phyloP scores from a whole-genome alignment of 2,888 invertebrate genomes.

The Netelia fuscicornis region DNA sequence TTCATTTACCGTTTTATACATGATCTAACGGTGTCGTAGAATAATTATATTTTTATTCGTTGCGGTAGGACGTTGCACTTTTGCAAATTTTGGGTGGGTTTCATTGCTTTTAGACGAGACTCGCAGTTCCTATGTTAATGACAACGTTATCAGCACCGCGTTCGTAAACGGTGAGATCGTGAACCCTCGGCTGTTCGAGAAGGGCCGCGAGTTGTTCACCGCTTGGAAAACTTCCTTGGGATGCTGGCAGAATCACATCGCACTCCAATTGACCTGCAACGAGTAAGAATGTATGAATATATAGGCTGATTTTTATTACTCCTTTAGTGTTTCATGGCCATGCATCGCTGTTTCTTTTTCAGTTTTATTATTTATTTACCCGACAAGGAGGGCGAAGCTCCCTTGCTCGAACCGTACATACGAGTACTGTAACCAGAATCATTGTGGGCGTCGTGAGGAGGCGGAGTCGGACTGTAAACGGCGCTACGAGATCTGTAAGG shows the following conservation, averaged over 20 bases:
- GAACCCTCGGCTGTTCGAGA: constrained; percentile 78
- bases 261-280: constrained; percentile 80
- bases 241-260: constrained; percentile 78
- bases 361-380: constrained; percentile 70
- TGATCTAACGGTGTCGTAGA: constrained; percentile 24
- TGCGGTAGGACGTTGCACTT: constrained; percentile 39
- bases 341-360: neutral
- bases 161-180: constrained; percentile 80
- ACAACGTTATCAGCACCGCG: constrained; percentile 79
- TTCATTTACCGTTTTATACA: constrained; percentile 50
- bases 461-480: constrained; percentile 86
- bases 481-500: constrained; percentile 85
- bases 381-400: constrained; percentile 91
- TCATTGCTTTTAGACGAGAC: constrained; percentile 86
- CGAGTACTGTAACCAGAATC: constrained; percentile 95
- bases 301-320: neutral
- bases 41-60: constrained; percentile 25
- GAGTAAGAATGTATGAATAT: constrained; percentile 1
- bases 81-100: constrained; percentile 38
- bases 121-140: constrained; percentile 87
- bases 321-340: neutral
- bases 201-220: constrained; percentile 79
- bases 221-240: constrained; percentile 75
- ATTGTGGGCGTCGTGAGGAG: constrained; percentile 88
- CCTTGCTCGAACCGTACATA: constrained; percentile 92